Evolutionary conservation across 2,113 vertebrate species (phyloP).

Genomic region (Etheostoma spectabile): DNA sequence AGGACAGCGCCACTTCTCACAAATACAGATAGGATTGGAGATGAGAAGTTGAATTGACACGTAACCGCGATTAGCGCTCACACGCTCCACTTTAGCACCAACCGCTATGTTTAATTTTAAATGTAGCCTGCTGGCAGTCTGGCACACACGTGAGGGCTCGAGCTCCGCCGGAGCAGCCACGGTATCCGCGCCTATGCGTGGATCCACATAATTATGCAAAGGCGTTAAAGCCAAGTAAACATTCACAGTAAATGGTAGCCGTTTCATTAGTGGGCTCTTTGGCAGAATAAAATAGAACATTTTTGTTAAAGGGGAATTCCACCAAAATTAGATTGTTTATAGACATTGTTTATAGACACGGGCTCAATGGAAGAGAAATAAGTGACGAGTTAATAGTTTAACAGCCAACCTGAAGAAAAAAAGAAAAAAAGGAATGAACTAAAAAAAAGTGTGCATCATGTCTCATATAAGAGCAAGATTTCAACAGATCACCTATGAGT

Average conservation of each 20-base stretch:
- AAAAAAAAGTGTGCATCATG: neutral
- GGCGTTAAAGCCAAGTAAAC: neutral
- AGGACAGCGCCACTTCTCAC: too few relatives aligned
- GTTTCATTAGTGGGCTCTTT: neutral
- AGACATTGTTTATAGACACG: neutral
- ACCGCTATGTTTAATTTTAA: too few relatives aligned
- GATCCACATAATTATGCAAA: neutral
- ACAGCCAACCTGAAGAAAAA: neutral
- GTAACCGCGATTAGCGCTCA: too few relatives aligned
- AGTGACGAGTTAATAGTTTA: neutral
- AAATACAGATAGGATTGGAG: too few relatives aligned
- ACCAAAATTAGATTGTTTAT: neutral
- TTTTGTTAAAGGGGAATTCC: neutral
- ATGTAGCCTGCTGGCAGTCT: too few relatives aligned
- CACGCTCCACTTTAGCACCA: too few relatives aligned
- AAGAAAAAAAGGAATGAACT: neutral
- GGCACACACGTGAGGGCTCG: too few relatives aligned
- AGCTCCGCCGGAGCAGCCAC: too few relatives aligned
- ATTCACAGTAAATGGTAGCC: neutral
- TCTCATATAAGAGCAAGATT: neutral
- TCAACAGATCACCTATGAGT: constrained; percentile 53
- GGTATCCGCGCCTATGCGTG: neutral
- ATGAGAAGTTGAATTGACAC: too few relatives aligned
- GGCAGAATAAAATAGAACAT: neutral
- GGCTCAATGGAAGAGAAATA: neutral